Base-by-base conservation (phyloP, 23 tunicate genomes). In the Pegea sp. region DNA sequence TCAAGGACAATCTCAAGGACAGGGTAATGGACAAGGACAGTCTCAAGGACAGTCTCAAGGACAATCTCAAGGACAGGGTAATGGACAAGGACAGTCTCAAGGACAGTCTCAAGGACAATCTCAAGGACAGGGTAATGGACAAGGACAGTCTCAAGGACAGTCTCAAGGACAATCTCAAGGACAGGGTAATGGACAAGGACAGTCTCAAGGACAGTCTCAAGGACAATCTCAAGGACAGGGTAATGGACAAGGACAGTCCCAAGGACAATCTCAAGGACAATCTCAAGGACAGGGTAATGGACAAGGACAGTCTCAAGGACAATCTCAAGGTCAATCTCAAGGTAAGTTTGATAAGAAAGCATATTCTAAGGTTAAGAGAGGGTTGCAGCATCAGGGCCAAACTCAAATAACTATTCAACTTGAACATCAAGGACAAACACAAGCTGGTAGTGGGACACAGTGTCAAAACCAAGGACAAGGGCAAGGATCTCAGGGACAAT, bases 41-140 rank as follows among this genome's bases (percentile, higher is more conserved):
- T 42, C 62, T 21, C 75, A 69, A 46, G 75, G 75, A 49, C 72
- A 69, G 31, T 43, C 52, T 29, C 75, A 67, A 28, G 33, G 31
- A 18, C 72, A 66, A 44, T n/a, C n/a, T n/a, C n/a, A n/a, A n/a
- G 72, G 72, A 24, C 63, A 56, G 44, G 72, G 72, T 7, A n/a
- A n/a, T n/a, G n/a, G n/a, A n/a, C n/a, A n/a, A n/a, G n/a, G n/a
- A n/a, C 65, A 60, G 54, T 38, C 49, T 30, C 65, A 60, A 23
- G 21, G 49, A 4, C 65, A 16, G 46, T 38, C 16, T 38, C 16
- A 11, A 8, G 46, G 46, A 11, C 46, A 11, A 38, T 38, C 46
- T 16, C 13, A 38, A 38, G 11, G 11, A 4, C 19, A 63, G 44
- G 68, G 68, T 3, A n/a, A n/a, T n/a, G n/a, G n/a, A n/a, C n/a